Evolutionary conservation across 1,140 invertebrate genomes (phyloP).

Genomic region (Calephelis nemesis): DNA sequence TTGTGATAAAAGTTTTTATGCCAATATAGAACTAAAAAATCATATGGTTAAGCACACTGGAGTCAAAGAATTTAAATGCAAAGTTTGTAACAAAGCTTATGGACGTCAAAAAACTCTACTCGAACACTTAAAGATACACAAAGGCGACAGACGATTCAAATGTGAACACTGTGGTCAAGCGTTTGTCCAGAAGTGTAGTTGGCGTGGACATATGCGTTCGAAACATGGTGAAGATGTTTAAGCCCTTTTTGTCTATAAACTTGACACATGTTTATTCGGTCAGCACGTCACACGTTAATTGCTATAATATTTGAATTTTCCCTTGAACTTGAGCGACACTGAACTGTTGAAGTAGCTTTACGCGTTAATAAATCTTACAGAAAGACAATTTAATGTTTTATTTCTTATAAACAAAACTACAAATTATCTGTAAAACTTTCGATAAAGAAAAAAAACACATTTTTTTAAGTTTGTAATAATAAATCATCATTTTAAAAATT

Average conservation of each 20-base stretch:
- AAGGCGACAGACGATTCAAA: slow-evolving; percentile 31
- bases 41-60: slow-evolving; percentile 81
- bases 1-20: slow-evolving; percentile 37
- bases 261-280: not conserved
- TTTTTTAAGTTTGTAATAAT: too few species aligned
- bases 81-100: slow-evolving; percentile 81
- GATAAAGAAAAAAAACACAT: too few species aligned
- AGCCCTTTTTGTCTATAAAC: not conserved
- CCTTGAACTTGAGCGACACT: too few species aligned
- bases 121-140: slow-evolving; percentile 77
- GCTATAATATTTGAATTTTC: too few species aligned
- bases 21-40: slow-evolving; percentile 23
- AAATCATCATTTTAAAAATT: too few species aligned
- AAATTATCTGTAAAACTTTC: too few species aligned
- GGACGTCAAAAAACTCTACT: slow-evolving; percentile 72
- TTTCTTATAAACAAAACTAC: too few species aligned
- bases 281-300: too few species aligned
- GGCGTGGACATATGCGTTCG: slow-evolving; percentile 20
- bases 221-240: slow-evolving; percentile 28
- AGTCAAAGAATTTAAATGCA: slow-evolving; percentile 83
- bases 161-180: slow-evolving; percentile 1
- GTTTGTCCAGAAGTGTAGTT: too few species aligned
- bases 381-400: too few species aligned
- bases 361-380: too few species aligned
- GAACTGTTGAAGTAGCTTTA: too few species aligned